Conservation (phyloP, 2,888 invertebrate species). For the Torymus texanus region DNA sequence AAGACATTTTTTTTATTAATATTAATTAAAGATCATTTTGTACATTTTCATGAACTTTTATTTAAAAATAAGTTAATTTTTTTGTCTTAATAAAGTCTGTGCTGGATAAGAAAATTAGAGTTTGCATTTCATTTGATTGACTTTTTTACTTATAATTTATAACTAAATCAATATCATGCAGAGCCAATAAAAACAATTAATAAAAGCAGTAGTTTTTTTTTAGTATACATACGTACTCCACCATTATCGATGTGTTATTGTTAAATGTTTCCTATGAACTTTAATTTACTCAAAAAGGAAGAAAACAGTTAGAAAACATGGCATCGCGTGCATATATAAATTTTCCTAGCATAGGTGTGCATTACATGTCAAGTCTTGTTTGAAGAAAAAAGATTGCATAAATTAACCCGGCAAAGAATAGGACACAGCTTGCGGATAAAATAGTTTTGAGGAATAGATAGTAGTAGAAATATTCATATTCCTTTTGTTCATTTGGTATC, state of each 20-base stretch:
- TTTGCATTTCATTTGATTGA: too few species aligned
- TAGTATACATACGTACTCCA: constrained; percentile 52
- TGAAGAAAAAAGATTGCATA: constrained; percentile 29
- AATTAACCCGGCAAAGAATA: constrained; percentile 35
- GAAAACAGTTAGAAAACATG: constrained; percentile 40
- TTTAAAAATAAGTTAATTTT: neutral
- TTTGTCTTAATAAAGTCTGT: too few species aligned
- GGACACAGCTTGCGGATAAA: constrained; percentile 18
- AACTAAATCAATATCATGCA: constrained; percentile 33
- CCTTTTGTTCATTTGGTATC: constrained; percentile 4
- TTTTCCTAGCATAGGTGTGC: constrained; percentile 36
- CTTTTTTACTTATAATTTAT: neutral
- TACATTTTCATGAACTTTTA: too few species aligned
- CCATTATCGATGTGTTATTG: constrained; percentile 36
- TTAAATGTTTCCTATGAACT: constrained; percentile 43
- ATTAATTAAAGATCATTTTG: too few species aligned
- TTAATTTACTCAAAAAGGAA: constrained; percentile 41
- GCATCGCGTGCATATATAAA: constrained; percentile 37
- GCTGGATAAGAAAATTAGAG: too few species aligned
- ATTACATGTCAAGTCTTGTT: constrained; percentile 29
- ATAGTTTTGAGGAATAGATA: constrained; percentile 21
- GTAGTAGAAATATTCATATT: neutral
- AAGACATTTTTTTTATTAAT: too few species aligned
- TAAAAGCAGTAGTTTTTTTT: constrained; percentile 32
- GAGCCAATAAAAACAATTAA: constrained; percentile 26